Evolutionary conservation across 92 coral and sea anemone species (phyloP), one percentile per base, ranked within the genome.

Genomic region (Bergia puertoricense): DNA sequence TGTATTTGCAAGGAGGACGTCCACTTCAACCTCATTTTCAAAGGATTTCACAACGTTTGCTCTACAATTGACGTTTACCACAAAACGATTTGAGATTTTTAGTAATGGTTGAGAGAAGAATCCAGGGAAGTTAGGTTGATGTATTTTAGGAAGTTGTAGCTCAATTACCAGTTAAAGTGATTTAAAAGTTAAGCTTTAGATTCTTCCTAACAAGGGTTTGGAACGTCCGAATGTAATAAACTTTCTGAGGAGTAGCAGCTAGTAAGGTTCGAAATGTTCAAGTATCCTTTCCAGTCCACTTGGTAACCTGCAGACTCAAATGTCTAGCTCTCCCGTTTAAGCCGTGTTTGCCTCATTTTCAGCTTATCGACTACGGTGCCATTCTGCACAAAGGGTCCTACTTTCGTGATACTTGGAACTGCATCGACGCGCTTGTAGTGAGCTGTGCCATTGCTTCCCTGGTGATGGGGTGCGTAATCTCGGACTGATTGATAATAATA

Each of bases 391-490:
- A 94, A 54, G 99, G 99, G 8, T 97, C 99, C 36, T 97, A 97
- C 93, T 95, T 97, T 88, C 88, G 99, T 85, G 98, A 95, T 85
- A 92, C 98, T 1, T 97, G 99, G 99, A 97, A 97, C 85, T 95
- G 96, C 80, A 97, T 97, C 73, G 99, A 97, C 82, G 98, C 98
- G 18, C 85, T 97, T 91, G 99, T 97, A 11, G 99, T 97, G 86
- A 90, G 93, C 40, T 95, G 97, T 82, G 99, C 99, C 42, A 95
- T 97, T 54, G 99, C 99, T 1, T 97, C 99, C 2, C 94, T 97
- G 72, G 98, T 97, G 18, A 91, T 96, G 81, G 92, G 98, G 99
- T 96, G 77, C 68, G 91, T 50, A 62, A 62, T 16, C 67, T 57
- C 67, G 18, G 67, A 10, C 22, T 30, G 30, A 30, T 30, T 30